Evolutionary conservation across 2,888 invertebrate species (phyloP), one percentile per base, ranked within the genome.

Genomic region (Polyommatus icarus): DNA sequence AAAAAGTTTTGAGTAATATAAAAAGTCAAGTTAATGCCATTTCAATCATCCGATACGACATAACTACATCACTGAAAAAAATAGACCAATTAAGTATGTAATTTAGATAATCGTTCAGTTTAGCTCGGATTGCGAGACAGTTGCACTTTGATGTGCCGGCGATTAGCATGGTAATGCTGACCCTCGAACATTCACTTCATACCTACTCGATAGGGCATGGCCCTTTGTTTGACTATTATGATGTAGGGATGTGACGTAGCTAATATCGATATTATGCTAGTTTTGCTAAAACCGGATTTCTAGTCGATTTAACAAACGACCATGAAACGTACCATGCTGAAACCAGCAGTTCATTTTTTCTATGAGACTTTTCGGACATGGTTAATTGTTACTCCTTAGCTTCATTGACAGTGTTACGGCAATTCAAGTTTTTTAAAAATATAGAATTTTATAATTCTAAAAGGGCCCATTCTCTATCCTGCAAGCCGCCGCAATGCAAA

Each of bases 171-270:
- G 61, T 77, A 80, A 78, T 79, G 75, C 32, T 78, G 81, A 80
- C 79, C 80, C 79, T 79, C 73, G 79, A 81, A 80, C 80, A 81
- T 81, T 81, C 81, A 82, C 83, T 84, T 84, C 85, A 86, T 84
- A 86, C 84, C 85, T 84, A 83, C 84, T 83, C 84, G 85, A 86
- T 85, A 84, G 83, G 82, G 80, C 83, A 80, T 80, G 77, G 80
- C 83, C 82, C 84, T 81, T 78, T 78, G 77, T 80, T 78, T 79
- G 76, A 80, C 82, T 83, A 83, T 83, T 82, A 77, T 71, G 78
- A 77, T 59, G 3, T 76, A 81, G 81, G 78, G 78, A 79, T 77
- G 78, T 76, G 40, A 71, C 20, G 15, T 18, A 5, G 12, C 18
- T 8, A 6, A 18, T 78, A 59, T 78, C 76, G 76, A 77, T 72